These are phyloP conservation scores for Acholoe squamosa DNA, from an alignment of 2,888 invertebrate genomes.

Conservation along the genomic window DNA sequence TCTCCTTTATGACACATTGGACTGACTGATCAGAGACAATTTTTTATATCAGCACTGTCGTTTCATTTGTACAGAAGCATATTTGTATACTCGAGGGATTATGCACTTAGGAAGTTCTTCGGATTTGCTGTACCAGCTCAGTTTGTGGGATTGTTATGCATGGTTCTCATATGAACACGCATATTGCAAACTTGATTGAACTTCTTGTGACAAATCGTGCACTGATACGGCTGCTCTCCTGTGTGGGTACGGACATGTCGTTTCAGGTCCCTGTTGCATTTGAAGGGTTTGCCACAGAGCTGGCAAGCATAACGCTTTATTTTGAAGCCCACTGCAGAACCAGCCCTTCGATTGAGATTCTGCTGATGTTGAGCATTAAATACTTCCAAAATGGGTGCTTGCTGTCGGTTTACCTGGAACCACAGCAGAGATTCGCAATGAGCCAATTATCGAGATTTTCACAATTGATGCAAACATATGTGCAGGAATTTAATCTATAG, in stretches of 20 bases:
- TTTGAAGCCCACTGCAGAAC: neutral
- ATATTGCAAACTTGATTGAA: neutral
- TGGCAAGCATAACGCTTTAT: neutral
- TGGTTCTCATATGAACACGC: neutral
- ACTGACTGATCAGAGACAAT: too few relatives aligned
- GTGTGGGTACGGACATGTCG: neutral
- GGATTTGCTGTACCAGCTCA: too few relatives aligned
- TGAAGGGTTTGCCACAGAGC: neutral
- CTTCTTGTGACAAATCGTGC: neutral
- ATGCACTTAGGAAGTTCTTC: too few relatives aligned
- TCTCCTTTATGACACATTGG: too few relatives aligned
- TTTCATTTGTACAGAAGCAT: too few relatives aligned
- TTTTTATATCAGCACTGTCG: too few relatives aligned
- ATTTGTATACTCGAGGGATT: too few relatives aligned
- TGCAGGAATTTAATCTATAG: too few relatives aligned
- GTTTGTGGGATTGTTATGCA: neutral
- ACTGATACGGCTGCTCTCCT: neutral
- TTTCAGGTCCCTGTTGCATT: neutral
- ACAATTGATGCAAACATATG: neutral
- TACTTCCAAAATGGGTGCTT: neutral
- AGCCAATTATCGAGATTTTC: too few relatives aligned
- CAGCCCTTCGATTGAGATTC: neutral
- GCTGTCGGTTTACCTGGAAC: slow-evolving; percentile 1
- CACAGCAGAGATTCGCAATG: slow-evolving; percentile 18
- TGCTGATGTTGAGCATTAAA: neutral